Evolutionary conservation across 1,140 invertebrate genomes (phyloP).

Genomic region (Arion vulgaris): DNA sequence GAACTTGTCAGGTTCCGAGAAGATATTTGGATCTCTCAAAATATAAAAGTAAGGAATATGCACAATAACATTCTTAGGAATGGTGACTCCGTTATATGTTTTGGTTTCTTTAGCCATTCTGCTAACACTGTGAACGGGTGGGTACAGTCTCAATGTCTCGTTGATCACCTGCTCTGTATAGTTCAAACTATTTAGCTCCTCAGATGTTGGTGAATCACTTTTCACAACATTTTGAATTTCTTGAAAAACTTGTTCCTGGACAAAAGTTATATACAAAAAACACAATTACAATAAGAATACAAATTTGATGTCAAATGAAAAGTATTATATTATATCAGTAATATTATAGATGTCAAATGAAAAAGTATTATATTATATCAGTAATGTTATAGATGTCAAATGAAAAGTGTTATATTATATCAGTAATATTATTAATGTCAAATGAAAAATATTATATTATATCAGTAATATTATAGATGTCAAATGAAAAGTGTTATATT

Average conservation of each 20-base stretch:
- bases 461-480: too few species aligned
- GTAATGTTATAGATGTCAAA: too few species aligned
- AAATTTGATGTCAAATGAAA: not conserved
- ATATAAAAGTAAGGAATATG: not conserved
- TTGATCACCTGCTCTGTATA: conserved; percentile 42
- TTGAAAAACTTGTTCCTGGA: conserved; percentile 27
- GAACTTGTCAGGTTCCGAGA: not conserved
- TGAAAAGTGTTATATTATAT: too few species aligned
- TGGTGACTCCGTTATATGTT: conserved; percentile 29
- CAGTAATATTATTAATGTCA: too few species aligned
- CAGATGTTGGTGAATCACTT: conserved; percentile 29
- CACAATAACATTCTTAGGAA: not conserved
- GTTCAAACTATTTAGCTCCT: conserved; percentile 33
- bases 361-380: not conserved
- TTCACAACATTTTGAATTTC: conserved; percentile 5
- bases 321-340: not conserved
- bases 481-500: too few species aligned
- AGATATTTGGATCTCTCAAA: not conserved
- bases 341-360: not conserved
- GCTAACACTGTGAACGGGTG: conserved; percentile 14
- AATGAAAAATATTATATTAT: too few species aligned
- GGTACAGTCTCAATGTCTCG: conserved; percentile 37
- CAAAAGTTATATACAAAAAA: too few species aligned
- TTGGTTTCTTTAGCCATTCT: conserved; percentile 27
- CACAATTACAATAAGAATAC: not conserved